Base-by-base conservation (phyloP, 2,888 invertebrate genomes). In the Idaea biselata region DNA sequence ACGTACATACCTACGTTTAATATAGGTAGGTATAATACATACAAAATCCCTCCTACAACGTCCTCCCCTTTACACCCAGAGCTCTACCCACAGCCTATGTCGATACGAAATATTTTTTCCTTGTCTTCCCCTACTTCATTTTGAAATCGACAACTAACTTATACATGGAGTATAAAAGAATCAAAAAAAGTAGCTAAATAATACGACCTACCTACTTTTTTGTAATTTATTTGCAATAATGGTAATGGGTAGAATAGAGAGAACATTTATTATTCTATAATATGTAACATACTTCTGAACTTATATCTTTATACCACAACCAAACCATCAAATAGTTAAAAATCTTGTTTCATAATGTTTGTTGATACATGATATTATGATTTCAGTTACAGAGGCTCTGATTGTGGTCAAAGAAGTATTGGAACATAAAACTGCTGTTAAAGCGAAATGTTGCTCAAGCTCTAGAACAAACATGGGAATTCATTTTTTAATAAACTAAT, bases 91-190 rank as follows among this genome's bases (percentile, higher is more conserved):
- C 81, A 82, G 84, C 81, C 82, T 77, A 80, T 82, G 87, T 83
- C 84, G 87, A 84, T 84, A 86, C 86, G 83, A 87, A 87, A 83
- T 84, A 87, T 88, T 87, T 85, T 82, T 84, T 83, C 80, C 76
- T 76, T 77, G 73, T 70, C 75, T 67, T 72, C 75, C 75, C 68
- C 78, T 78, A 79, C 73, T 77, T 73, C 31, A 66, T 58, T 57
- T 58, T 54, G 58, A 66, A 78, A 79, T 75, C 73, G 73, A 74
- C 73, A 76, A 61, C 61, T 63, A 44, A 53, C 16, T 3, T 44
- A 14, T 8, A 44, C 14, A 14, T 14, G 44, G 11, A 14, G 14
- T 44, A 3, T 14, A 8, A 14, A 44, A 44, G 14, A 8, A 14
- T 33, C 7, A 32, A 7, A 32, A 32, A 32, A 32, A 32, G 5